Conservation (phyloP, 2,113 vertebrate genomes). For the Pristiophorus japonicus region DNA sequence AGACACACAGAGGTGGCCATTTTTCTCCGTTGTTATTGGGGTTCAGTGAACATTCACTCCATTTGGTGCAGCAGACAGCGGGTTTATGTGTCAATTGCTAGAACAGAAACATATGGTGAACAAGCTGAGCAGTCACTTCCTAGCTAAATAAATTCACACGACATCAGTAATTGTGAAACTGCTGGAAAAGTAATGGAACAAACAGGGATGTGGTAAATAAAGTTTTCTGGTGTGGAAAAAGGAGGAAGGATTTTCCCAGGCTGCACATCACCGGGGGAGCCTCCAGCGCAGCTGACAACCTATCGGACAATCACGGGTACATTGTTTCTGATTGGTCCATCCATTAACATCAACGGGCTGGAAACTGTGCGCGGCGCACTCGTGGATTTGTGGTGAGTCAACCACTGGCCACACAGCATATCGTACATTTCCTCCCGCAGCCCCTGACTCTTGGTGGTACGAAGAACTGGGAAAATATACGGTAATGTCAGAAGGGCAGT, state of each 20-base stretch:
- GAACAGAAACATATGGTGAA: neutral
- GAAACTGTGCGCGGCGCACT: no score
- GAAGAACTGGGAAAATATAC: no score
- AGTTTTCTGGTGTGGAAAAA: no score
- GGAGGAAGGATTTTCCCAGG: neutral
- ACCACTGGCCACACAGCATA: no score
- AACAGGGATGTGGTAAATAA: neutral
- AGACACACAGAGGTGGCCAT: neutral
- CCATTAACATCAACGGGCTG: no score
- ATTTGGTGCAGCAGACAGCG: neutral
- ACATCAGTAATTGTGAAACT: neutral
- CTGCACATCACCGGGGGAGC: neutral
- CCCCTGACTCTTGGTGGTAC: no score
- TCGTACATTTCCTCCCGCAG: no score
- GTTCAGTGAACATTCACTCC: neutral
- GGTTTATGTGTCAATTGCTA: neutral
- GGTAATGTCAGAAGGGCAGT: no score
- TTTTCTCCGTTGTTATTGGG: neutral
- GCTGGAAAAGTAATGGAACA: neutral
- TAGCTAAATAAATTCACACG: neutral
- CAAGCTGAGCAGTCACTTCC: neutral
- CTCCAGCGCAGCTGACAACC: no score
- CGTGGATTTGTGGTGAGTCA: no score
- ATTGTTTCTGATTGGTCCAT: no score
- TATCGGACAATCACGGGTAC: no score